A percentile compares a stretch with the other conserved stretches of the same genome.
Conservation (phyloP, 1,140 invertebrate species). For the Arctopsyche grandis region DNA sequence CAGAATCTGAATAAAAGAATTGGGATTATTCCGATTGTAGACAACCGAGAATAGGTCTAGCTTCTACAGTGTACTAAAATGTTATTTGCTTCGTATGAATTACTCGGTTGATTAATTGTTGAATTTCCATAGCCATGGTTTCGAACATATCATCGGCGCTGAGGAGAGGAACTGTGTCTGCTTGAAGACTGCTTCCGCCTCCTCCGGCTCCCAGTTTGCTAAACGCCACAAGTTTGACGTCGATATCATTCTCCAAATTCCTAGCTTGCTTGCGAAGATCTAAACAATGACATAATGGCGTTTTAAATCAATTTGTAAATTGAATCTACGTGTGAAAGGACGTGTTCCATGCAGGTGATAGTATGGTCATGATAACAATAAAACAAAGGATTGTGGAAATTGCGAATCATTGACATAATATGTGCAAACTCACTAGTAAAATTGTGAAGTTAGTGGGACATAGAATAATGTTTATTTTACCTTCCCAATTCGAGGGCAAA, state of each 20-base stretch:
- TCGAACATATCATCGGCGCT: constrained; percentile 92
- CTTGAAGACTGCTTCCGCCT: constrained; percentile 60
- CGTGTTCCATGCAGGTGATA: background rate
- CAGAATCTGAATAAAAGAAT: no score
- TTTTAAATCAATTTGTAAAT: background rate
- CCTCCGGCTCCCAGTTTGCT: constrained; percentile 90
- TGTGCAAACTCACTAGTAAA: no score
- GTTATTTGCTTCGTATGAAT: constrained; percentile 23
- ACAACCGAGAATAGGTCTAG: no score
- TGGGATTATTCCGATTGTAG: no score
- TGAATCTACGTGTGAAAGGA: background rate
- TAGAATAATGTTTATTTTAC: constrained; percentile 49
- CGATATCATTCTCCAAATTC: constrained; percentile 95
- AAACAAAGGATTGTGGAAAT: background rate
- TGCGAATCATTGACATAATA: no score
- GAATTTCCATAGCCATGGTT: constrained; percentile 90
- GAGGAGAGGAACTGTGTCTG: constrained; percentile 84
- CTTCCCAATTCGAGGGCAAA: constrained; percentile 62
- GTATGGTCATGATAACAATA: background rate
- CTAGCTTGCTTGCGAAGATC: constrained; percentile 93
- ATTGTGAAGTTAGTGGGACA: no score
- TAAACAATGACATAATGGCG: constrained; percentile 63
- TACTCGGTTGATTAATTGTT: constrained; percentile 87
- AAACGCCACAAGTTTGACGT: constrained; percentile 93
- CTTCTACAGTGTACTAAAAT: no score